Base-by-base conservation (phyloP, 2,888 invertebrate genomes). In the Agriopis leucophaearia region DNA sequence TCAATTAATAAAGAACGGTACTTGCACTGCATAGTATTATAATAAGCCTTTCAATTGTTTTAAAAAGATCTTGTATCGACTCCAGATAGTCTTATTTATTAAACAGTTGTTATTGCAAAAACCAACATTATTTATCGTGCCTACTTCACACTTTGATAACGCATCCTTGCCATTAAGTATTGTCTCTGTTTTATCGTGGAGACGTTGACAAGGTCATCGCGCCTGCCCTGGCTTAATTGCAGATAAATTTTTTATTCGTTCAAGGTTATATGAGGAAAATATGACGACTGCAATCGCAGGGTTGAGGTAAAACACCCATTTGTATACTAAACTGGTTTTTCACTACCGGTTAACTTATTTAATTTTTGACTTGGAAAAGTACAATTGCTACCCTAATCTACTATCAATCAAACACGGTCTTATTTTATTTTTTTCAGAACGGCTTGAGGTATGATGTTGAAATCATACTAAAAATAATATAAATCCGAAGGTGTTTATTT, bases 161-260 rank as follows among this genome's bases (percentile, higher is more conserved):
- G 47, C 60, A 69, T 69, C 64, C 60, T 64, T 64, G 68, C 59
- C 47, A 44, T 52, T 50, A 68, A 63, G 67, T 68, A 68, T 60
- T 69, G 68, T 69, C 54, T 68, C 45, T 18, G 13, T 59, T 56
- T 69, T 69, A 69, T 69, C 68, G 9, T 51, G 40, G 8, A 67
- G 54, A 52, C 36, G 51, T 38, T 36, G 55, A 56, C 51, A 64
- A 69, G 64, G 64, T 16, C 54, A 52, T 58, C 64, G 45, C 6
- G 51, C 51, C 18, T 51, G 64, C 52, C 60, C 58, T 55, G 64
- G 55, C 58, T 63, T 61, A 47, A 59, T 59, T 64, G 51, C 27
- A 67, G 36, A 59, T 59, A 50, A 56, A 47, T 64, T 59, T 42
- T 54, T 69, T 64, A 52, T 64, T 40, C 51, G 45, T 51, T 40